These are phyloP conservation scores for Cyprinodon variegatus DNA, from an alignment of 2,113 vertebrate genomes.

Conservation along the genomic window DNA sequence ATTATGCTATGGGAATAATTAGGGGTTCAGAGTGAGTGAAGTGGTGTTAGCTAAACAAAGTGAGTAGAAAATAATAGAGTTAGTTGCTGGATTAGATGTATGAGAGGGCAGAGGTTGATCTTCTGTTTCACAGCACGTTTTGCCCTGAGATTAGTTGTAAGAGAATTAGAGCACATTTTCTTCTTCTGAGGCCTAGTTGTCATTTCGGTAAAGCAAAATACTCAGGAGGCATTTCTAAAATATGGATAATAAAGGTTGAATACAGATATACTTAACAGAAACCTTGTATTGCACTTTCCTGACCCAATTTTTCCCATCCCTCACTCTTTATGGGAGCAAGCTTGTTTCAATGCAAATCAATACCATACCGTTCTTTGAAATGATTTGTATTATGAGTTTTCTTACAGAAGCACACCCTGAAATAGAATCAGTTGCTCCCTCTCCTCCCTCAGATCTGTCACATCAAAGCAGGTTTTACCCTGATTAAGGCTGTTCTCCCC, in stretches of 20 bases:
- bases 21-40: too few species aligned
- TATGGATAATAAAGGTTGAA: too few species aligned
- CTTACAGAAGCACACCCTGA: neutral
- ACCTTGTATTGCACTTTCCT: neutral
- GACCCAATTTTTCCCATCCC: neutral
- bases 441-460: constrained; percentile 27
- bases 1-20: too few species aligned
- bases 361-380: neutral
- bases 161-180: too few species aligned
- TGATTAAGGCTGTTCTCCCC: constrained; percentile 38
- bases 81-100: too few species aligned
- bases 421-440: constrained; percentile 22
- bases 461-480: constrained; percentile 39
- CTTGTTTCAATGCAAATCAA: constrained; percentile 35
- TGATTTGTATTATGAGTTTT: constrained; percentile 3
- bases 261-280: neutral
- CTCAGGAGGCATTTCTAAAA: too few species aligned
- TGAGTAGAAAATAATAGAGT: too few species aligned
- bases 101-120: neutral
- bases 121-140: too few species aligned
- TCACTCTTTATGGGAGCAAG: neutral
- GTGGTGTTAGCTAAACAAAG: neutral
- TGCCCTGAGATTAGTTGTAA: too few species aligned
- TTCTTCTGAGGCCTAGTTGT: too few species aligned
- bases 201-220: too few species aligned